phyloP scores from a whole-genome alignment of 1,140 invertebrate genomes.

The Eumeta japonica region DNA sequence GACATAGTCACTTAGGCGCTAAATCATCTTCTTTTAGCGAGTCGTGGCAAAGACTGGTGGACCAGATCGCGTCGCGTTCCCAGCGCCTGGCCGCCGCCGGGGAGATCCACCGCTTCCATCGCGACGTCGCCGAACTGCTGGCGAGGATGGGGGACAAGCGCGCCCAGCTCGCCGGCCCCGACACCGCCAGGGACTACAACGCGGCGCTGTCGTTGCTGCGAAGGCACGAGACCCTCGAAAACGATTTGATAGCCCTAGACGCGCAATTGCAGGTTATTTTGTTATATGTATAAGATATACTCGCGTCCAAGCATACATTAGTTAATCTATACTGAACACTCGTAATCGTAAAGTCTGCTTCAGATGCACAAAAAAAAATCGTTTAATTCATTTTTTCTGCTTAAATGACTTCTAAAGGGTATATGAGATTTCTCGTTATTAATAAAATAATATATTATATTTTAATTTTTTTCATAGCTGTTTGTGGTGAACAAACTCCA shows the following conservation, averaged over 20 bases:
- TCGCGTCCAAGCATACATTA: background rate
- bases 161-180: constrained; percentile 18
- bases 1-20: no score
- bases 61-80: constrained; percentile 82
- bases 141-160: constrained; percentile 67
- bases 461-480: no score
- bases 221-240: constrained; percentile 92
- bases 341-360: background rate
- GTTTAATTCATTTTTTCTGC: no score
- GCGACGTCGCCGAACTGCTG: constrained; percentile 90
- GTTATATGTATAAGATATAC: constrained; percentile 4
- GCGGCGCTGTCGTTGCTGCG: constrained; percentile 80
- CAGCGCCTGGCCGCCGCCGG: constrained; percentile 87
- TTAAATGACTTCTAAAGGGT: no score
- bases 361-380: background rate
- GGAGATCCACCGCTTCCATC: constrained; percentile 95
- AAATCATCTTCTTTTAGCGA: no score
- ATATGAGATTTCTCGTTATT: no score
- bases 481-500: no score
- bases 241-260: constrained; percentile 90
- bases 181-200: constrained; percentile 8
- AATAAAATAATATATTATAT: no score
- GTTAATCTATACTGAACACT: background rate
- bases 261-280: constrained; percentile 80
- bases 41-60: constrained; percentile 85